phyloP scores from a whole-genome alignment of 2,113 vertebrate species.

The Stegostoma tigrinum region DNA sequence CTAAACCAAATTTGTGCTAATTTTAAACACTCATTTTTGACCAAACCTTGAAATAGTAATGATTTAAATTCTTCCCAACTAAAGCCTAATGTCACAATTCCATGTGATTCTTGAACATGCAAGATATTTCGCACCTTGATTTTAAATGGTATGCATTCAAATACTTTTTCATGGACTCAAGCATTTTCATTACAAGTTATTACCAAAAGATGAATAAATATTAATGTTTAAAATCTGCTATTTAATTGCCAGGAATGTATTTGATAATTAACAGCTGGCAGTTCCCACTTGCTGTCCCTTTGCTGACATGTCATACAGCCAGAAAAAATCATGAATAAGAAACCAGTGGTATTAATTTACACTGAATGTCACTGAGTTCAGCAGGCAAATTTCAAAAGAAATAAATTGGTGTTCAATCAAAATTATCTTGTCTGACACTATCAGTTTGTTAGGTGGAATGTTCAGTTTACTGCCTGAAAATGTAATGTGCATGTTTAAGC shows the following conservation, averaged over 20 bases:
- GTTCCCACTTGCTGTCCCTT: neutral
- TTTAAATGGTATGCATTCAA: neutral
- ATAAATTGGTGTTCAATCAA: neutral
- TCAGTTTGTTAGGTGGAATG: neutral
- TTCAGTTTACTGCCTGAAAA: neutral
- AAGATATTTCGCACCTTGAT: neutral
- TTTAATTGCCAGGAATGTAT: constrained; percentile 8
- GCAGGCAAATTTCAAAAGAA: neutral
- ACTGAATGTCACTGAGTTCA: neutral
- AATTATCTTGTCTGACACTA: neutral
- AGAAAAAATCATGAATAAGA: constrained; percentile 16
- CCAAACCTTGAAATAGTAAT: neutral
- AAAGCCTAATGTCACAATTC: neutral
- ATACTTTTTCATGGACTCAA: neutral
- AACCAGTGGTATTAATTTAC: constrained; percentile 8
- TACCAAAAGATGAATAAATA: neutral
- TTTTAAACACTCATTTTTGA: neutral
- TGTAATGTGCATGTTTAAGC: neutral
- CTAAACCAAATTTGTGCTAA: neutral
- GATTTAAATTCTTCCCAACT: neutral
- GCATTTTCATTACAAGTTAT: neutral
- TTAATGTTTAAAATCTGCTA: neutral
- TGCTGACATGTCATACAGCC: neutral
- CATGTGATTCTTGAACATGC: neutral
- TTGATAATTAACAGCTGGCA: neutral